Percentiles rank a stretch among this genome's conserved stretches.
phyloP scores from a whole-genome alignment of 1,140 invertebrate genomes.

The Euglossa dilemma region DNA sequence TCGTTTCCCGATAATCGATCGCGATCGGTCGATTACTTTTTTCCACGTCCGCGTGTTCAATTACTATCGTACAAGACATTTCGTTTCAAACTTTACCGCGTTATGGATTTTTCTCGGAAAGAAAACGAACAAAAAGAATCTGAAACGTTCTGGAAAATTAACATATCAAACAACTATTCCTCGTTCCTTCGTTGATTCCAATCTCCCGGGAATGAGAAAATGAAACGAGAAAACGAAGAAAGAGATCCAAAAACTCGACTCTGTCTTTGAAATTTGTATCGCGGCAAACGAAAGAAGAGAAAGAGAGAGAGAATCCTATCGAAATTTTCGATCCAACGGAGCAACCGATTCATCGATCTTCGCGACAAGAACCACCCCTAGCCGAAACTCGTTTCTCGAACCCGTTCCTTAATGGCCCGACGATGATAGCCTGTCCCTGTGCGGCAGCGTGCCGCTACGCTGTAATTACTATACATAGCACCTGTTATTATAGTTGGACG shows the following conservation, averaged over 20 bases:
- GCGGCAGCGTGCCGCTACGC: conserved; percentile 9
- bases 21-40: background rate
- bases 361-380: background rate
- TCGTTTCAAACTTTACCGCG: background rate
- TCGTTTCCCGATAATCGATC: background rate
- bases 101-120: background rate
- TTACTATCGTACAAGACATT: background rate
- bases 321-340: no score
- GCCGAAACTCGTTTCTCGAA: background rate
- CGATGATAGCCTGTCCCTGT: background rate
- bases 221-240: no score
- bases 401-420: background rate
- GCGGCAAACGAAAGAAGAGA: background rate
- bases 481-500: conserved; percentile 60
- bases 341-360: background rate
- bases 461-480: conserved; percentile 59
- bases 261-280: no score
- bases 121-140: background rate
- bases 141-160: no score
- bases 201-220: no score
- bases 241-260: no score
- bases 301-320: no score
- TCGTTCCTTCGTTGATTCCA: no score
- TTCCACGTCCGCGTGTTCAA: background rate
- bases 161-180: no score